Evolutionary conservation across 2,113 vertebrate genomes (phyloP).

Genomic region (Urocolius indicus): DNA sequence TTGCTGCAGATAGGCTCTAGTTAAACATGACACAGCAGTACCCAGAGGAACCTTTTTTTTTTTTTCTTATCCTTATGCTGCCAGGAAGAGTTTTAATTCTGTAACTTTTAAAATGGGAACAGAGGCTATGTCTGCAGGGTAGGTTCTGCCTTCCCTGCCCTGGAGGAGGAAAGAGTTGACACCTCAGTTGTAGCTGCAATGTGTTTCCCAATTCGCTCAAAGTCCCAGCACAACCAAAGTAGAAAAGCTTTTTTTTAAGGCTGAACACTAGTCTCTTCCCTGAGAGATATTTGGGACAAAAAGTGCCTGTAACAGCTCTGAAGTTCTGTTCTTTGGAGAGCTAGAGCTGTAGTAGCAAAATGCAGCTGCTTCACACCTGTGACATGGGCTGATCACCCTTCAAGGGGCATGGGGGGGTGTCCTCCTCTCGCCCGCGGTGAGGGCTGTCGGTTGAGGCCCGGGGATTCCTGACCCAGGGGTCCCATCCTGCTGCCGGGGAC

Average conservation of each 20-base stretch:
- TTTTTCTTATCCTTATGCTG: not conserved
- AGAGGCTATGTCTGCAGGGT: not conserved
- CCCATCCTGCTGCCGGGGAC: not conserved
- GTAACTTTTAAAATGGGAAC: rapidly evolving
- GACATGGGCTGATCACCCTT: rapidly evolving
- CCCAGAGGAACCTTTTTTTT: too few species aligned
- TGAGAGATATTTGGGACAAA: not conserved
- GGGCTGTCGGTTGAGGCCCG: not conserved
- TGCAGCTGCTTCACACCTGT: not conserved
- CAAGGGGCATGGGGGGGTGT: not conserved
- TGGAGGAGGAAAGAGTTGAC: not conserved
- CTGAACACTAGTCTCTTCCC: not conserved
- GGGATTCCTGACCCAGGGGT: not conserved
- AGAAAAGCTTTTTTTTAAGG: not conserved
- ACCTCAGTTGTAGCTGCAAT: not conserved
- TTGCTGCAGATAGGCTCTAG: not conserved
- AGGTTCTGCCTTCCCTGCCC: not conserved
- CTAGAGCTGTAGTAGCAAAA: not conserved
- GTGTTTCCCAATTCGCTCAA: not conserved
- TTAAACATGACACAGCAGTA: not conserved
- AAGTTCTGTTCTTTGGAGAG: not conserved
- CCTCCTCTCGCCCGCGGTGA: not conserved
- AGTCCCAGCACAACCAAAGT: not conserved
- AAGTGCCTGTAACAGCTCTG: not conserved
- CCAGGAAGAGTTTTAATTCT: not conserved